Base-by-base conservation (phyloP, 2,113 vertebrate species). In the Gadus chalcogrammus region DNA sequence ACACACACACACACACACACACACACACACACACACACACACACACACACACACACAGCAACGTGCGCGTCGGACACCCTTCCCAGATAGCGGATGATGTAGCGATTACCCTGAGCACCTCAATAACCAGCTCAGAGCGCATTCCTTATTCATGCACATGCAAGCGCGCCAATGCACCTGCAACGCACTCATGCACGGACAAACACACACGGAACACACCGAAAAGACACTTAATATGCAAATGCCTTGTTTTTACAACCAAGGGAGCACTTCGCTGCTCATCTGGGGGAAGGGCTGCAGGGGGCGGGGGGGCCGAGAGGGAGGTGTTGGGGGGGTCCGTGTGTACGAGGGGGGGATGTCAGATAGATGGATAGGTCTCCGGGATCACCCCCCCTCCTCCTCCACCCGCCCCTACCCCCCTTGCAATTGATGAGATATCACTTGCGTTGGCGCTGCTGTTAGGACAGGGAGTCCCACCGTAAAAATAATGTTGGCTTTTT, bases 391-490 rank as follows among this genome's bases (percentile, higher is more conserved):
- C 24, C 61, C 61, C 18, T 20, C 16, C 55, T 1, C 55, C 15
- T 6, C 15, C 55, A 58, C 55, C 15, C 55, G 8, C 22, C 6
- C 20, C 8, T 22, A 24, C 61, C 55, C 15, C 15, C 55, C 24
- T 24, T 58, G 15, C 15, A 58, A 65, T 75, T 85, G 89, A 91
- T 87, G 84, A 83, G 86, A 90, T 87, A 84, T 81, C 72, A 75
- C 85, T 86, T 78, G 84, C 68, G 28, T 82, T 83, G 78, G 78
- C 72, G 83, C 82, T 74, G 79, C 9, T 58, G 82, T 90, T 85
- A 90, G 82, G 84, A 89, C 73, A 87, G 87, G 84, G 84, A 89
- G 88, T 83, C 90, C 84, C 77, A 86, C 80, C 84, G 88, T 88
- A 62, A 27, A 84, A 92, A 90, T 90, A 91, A 92, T 90, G 89